phyloP scores from a whole-genome alignment of 1,140 invertebrate species.

The Meloidogyne hapla region DNA sequence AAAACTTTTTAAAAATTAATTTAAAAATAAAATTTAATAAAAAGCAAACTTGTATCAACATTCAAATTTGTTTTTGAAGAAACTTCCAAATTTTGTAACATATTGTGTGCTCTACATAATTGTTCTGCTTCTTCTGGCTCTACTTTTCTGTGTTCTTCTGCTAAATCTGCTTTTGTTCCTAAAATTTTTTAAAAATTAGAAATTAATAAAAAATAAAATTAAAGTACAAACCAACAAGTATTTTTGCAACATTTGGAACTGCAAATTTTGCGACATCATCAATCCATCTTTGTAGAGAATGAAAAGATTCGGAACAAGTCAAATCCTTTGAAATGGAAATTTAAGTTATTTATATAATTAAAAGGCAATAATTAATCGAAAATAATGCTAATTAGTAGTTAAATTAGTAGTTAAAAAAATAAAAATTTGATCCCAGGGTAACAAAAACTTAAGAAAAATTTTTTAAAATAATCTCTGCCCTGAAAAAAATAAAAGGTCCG shows the following conservation, averaged over 20 bases:
- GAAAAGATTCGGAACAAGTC: conserved; percentile 83
- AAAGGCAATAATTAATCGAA: too few species aligned
- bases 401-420: too few species aligned
- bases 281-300: conserved; percentile 85
- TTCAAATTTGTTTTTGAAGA: conserved; percentile 60
- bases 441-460: too few species aligned
- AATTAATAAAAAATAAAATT: conserved; percentile 24
- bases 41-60: conserved; percentile 46
- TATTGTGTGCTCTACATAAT: conserved; percentile 47
- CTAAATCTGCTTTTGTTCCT: conserved; percentile 57
- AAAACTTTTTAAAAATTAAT: conserved; percentile 29
- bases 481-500: too few species aligned
- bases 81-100: conserved; percentile 53
- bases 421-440: too few species aligned
- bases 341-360: too few species aligned
- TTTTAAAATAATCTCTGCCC: not conserved
- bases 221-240: conserved; percentile 75
- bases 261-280: conserved; percentile 89
- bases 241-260: conserved; percentile 81
- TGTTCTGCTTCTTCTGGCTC: conserved; percentile 53
- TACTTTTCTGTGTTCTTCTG: conserved; percentile 41
- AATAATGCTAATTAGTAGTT: too few species aligned
- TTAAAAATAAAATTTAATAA: not conserved
- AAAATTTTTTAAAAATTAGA: conserved; percentile 20
- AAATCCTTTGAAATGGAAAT: conserved; percentile 72